Base-by-base conservation (phyloP, 1,140 invertebrate genomes). In the Calycopis cecrops region DNA sequence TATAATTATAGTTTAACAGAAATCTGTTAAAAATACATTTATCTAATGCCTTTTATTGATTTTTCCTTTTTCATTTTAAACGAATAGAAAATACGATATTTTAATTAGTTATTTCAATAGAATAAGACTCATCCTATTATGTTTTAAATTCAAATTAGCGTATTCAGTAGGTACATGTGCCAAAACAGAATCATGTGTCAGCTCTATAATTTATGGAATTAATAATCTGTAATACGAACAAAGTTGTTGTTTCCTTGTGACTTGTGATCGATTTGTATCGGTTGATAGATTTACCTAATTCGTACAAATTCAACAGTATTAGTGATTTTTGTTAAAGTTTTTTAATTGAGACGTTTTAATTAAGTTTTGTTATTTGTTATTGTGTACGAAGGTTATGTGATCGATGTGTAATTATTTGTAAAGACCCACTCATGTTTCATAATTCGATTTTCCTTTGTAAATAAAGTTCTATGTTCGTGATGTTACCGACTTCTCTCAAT, bases 311-410 rank as follows among this genome's bases (percentile, higher is more conserved):
- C 77, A 85, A 78, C 81, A 85, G 81, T 85, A 85, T 87, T 85
- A 87, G 75, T 87, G 84, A 87, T 87, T 87, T 28, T 87, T 87
- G 81, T 87, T 87, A 87, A 87, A 78, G 81, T 84, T 87, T n/a
- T n/a, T 77, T 87, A 77, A 84, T 79, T 78, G 80, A 84, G 57
- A 80, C 59, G 71, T 79, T 81, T 75, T 85, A 82, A 79, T 84
- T 87, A 85, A 84, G 80, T 87, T 84, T 77, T 85, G 84, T 87
- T 87, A 83, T 85, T 87, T 87, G 79, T 87, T 87, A 81, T 72
- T 76, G 55, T 71, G 72, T 71, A 67, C 69, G 63, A 34, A 9
- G 51, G 51, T 53, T 44, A 44, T 12, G 51, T 42, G 40, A 53
- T 40, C 51, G 38, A 40, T 53, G 38, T 28, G 38, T 35, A 52